Evolutionary conservation across 2,888 invertebrate species (phyloP).

Genomic region (Nomada flava): DNA sequence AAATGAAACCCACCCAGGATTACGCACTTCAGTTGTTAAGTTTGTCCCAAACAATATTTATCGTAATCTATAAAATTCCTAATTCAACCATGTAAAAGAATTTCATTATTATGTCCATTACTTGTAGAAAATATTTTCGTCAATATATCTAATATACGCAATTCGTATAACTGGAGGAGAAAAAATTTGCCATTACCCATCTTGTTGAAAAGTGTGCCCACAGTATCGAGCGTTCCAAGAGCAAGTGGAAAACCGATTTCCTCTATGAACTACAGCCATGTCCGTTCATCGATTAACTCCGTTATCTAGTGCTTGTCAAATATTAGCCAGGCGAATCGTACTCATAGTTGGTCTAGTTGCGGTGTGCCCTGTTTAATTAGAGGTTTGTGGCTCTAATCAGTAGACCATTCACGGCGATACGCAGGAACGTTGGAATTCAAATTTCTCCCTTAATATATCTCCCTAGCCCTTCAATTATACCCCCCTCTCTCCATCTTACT

Average conservation of each 20-base stretch:
- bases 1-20: neutral
- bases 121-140: neutral
- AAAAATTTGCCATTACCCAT: too few relatives aligned
- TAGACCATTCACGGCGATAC: conserved; percentile 2
- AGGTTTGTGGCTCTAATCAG: neutral
- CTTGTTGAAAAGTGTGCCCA: neutral
- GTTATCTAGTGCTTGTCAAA: conserved; percentile 55
- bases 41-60: neutral
- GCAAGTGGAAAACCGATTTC: conserved; percentile 9
- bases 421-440: conserved; percentile 18
- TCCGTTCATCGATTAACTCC: conserved; percentile 38
- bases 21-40: neutral
- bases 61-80: too few relatives aligned
- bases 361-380: conserved; percentile 38
- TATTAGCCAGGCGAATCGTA: conserved; percentile 36
- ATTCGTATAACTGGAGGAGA: too few relatives aligned
- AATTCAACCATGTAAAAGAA: too few relatives aligned
- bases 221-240: neutral
- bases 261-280: conserved; percentile 17
- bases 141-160: too few relatives aligned
- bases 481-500: too few relatives aligned
- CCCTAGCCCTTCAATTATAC: too few relatives aligned
- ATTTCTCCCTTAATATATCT: neutral
- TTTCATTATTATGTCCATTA: too few relatives aligned
- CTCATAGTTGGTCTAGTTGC: conserved; percentile 45